Conservation (phyloP, 2,113 vertebrate genomes). For the Pelvicachromis taeniatus region DNA sequence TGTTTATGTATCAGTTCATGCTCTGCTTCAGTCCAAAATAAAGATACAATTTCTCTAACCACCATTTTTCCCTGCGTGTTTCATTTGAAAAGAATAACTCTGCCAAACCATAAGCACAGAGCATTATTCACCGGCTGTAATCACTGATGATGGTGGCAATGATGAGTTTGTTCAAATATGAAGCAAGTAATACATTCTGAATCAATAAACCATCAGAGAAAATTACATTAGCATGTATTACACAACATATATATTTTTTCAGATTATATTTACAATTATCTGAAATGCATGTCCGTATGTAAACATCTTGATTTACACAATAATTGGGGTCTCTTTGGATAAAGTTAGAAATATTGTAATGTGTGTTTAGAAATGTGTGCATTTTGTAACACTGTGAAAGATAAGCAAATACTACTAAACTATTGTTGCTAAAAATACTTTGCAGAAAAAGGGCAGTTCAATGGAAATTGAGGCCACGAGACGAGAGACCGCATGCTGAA, state of each 20-base stretch:
- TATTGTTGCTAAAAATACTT: not conserved
- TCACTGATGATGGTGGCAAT: not conserved
- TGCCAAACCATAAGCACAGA: not conserved
- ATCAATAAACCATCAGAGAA: constrained; percentile 10
- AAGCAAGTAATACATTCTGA: constrained; percentile 9
- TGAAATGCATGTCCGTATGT: not conserved
- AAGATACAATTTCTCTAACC: not conserved
- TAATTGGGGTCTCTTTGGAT: not conserved
- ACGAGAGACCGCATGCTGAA: constrained; percentile 41
- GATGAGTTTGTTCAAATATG: not conserved
- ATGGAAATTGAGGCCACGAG: constrained; percentile 52
- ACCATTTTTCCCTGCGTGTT: not conserved
- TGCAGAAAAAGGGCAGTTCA: constrained; percentile 1
- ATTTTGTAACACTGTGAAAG: not conserved
- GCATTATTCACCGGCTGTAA: not conserved
- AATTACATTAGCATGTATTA: not conserved
- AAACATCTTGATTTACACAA: not conserved
- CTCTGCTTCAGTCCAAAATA: not conserved
- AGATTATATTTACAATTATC: constrained; percentile 4
- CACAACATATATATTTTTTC: not conserved
- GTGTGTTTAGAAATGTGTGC: not conserved
- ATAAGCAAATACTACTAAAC: not conserved
- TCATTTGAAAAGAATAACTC: not conserved
- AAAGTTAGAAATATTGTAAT: not conserved
- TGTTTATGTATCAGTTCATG: not conserved